phyloP scores from a whole-genome alignment of 2,888 invertebrate species.

The Cancer borealis region DNA sequence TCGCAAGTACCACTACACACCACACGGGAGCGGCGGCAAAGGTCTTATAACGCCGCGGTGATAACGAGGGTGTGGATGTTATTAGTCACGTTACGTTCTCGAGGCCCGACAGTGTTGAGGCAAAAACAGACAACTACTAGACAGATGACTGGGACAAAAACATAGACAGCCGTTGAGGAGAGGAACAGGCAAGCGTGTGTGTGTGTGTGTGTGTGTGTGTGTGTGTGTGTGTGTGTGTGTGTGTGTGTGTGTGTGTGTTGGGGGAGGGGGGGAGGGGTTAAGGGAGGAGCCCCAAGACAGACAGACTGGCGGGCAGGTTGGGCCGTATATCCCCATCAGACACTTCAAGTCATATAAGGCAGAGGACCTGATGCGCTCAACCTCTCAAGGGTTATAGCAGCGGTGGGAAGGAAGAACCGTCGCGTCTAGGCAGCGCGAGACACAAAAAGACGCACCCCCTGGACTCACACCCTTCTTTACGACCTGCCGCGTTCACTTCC shows the following conservation, averaged over 20 bases:
- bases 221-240: no score
- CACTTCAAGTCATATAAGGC: neutral
- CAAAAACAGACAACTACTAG: neutral
- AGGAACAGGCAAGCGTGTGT: neutral
- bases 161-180: neutral
- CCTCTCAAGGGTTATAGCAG: slow-evolving; percentile 22
- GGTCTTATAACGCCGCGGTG: neutral
- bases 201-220: no score
- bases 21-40: neutral
- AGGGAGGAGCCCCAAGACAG: neutral
- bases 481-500: neutral
- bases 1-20: neutral
- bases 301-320: slow-evolving; percentile 26
- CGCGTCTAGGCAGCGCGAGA: neutral
- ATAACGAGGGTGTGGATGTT: neutral
- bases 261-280: neutral
- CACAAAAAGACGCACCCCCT: neutral
- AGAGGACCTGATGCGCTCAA: neutral
- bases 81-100: neutral
- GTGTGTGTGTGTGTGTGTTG: no score
- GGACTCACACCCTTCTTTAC: neutral
- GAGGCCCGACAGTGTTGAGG: neutral
- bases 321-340: neutral
- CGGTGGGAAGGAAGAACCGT: slow-evolving; percentile 20
- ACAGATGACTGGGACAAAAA: neutral